A percentile compares a stretch with the other conserved stretches of the same genome.
These are phyloP conservation scores for Eremobia ochroleuca DNA, from an alignment of 2,888 invertebrate genomes.

Conservation along the genomic window DNA sequence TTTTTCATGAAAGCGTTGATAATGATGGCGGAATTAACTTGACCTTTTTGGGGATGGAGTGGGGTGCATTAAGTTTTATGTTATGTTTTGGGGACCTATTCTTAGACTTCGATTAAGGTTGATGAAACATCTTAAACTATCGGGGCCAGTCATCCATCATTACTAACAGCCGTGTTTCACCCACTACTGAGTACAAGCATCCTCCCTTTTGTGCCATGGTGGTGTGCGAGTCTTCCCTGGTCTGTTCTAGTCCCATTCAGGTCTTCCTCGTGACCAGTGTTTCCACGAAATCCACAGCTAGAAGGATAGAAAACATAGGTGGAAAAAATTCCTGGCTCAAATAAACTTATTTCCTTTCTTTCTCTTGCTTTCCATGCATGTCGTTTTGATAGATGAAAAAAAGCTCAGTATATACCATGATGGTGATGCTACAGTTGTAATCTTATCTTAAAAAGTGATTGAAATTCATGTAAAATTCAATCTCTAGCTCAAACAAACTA, in stretches of 20 bases:
- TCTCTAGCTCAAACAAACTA: not conserved
- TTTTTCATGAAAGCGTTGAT: constrained; percentile 43
- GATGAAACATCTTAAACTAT: not conserved
- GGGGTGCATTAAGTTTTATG: constrained; percentile 14
- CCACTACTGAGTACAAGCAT: not conserved
- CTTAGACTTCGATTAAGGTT: not conserved
- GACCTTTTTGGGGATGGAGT: constrained; percentile 30
- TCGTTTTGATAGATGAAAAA: not conserved
- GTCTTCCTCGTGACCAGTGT: not conserved
- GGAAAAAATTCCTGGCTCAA: not conserved
- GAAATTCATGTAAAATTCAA: not conserved
- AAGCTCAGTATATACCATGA: not conserved
- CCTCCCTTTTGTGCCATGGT: not conserved
- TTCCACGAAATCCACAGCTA: not conserved
- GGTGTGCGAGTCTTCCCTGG: not conserved
- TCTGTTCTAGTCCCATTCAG: not conserved
- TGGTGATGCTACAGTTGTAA: not conserved
- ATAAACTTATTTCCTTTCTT: too few species aligned
- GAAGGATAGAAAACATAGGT: not conserved
- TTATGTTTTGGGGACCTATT: not conserved
- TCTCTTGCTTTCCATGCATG: too few species aligned
- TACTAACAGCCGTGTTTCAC: not conserved
- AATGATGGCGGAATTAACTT: constrained; percentile 47
- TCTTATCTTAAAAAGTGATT: not conserved
- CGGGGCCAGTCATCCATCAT: not conserved